phyloP scores from a whole-genome alignment of 2,797 vertebrate species.

The Trematomus bernacchii region DNA sequence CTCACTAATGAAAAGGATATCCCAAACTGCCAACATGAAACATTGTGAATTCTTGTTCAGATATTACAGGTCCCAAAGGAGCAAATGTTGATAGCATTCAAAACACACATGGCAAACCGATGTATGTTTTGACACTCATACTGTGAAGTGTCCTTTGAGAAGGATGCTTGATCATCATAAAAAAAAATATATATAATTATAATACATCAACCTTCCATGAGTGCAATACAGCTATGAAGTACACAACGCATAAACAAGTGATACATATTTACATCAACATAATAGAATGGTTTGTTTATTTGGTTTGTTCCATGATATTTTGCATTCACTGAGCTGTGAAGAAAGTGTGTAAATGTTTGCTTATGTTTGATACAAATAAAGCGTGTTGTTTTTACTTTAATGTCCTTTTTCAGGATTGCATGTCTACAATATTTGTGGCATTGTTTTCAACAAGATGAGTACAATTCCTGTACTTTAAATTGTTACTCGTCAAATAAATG shows the following conservation, averaged over 20 bases:
- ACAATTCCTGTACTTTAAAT: background rate
- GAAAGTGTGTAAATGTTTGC: slow-evolving; percentile 44
- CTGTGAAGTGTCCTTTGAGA: slow-evolving; percentile 57
- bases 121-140: slow-evolving; percentile 45
- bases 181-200: too few species aligned
- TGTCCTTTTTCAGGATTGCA: slow-evolving; percentile 8
- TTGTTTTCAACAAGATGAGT: background rate
- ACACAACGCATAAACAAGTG: background rate
- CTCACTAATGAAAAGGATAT: background rate
- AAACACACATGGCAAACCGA: slow-evolving; percentile 31
- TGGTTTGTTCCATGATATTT: slow-evolving; percentile 32
- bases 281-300: slow-evolving; percentile 13
- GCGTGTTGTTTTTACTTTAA: slow-evolving; percentile 47
- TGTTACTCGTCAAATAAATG: background rate
- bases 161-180: background rate
- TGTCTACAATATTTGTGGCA: background rate
- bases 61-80: slow-evolving; percentile 15
- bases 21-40: background rate
- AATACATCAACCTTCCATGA: background rate
- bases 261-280: background rate
- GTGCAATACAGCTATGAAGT: slow-evolving; percentile 18
- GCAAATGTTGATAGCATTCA: slow-evolving; percentile 21
- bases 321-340: slow-evolving; percentile 31
- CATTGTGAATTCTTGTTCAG: background rate
- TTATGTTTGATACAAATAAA: slow-evolving; percentile 63